phyloP scores from a whole-genome alignment of 1,140 invertebrate genomes.

The Leptinotarsa lineolata region DNA sequence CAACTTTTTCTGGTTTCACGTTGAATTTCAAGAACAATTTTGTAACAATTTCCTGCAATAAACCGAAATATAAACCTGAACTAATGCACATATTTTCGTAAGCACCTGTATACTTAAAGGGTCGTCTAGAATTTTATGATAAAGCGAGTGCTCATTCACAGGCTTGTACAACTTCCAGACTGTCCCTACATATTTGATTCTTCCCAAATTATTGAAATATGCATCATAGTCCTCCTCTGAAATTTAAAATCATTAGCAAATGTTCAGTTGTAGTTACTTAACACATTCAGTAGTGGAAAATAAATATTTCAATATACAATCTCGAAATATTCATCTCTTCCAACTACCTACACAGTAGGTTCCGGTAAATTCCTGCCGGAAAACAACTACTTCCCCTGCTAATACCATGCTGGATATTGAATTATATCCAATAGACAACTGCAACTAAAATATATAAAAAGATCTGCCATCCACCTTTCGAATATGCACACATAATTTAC shows the following conservation, averaged over 20 bases:
- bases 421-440: too few species aligned
- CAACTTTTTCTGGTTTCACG: constrained; percentile 1
- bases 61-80: not conserved
- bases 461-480: too few species aligned
- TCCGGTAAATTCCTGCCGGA: too few species aligned
- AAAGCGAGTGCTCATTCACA: constrained; percentile 1
- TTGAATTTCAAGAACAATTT: constrained; percentile 23
- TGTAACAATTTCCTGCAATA: constrained; percentile 22
- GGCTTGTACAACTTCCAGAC: constrained; percentile 28
- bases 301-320: too few species aligned
- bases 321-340: too few species aligned
- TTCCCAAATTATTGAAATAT: constrained; percentile 15
- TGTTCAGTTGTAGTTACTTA: too few species aligned
- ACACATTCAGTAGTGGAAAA: too few species aligned
- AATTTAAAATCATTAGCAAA: not conserved
- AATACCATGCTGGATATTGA: too few species aligned
- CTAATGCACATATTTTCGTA: not conserved
- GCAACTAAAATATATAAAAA: too few species aligned
- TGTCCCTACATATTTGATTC: constrained; percentile 1
- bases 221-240: constrained; percentile 20
- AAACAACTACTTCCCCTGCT: too few species aligned
- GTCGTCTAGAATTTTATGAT: constrained; percentile 17
- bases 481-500: too few species aligned
- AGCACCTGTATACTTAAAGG: constrained; percentile 21
- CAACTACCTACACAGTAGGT: too few species aligned